Percentiles rank a stretch among this genome's conserved stretches.
Evolutionary conservation across 2,113 vertebrate genomes (phyloP).

Genomic region (Lycaon pictus): DNA sequence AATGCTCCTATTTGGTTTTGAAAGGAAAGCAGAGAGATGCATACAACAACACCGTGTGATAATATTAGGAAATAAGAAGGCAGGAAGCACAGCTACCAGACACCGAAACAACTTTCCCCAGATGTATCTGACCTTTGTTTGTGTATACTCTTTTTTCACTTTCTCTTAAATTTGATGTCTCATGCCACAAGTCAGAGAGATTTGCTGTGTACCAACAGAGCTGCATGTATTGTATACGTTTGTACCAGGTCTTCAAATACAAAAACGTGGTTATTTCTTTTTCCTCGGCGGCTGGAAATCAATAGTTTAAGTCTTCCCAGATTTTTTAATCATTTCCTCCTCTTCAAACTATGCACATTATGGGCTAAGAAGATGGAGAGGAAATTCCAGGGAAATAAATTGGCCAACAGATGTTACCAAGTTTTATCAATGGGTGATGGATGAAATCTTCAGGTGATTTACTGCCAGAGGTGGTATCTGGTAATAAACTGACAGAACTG

Average conservation of each 20-base stretch:
- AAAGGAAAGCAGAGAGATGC: constrained; percentile 46
- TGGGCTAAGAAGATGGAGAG: background rate
- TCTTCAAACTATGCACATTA: background rate
- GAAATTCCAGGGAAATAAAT: constrained; percentile 59
- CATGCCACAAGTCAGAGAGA: constrained; percentile 50
- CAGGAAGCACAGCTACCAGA: constrained; percentile 35
- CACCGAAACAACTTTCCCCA: constrained; percentile 60
- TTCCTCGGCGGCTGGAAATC: constrained; percentile 51
- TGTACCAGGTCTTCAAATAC: constrained; percentile 54
- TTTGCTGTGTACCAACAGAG: constrained; percentile 14
- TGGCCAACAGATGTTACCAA: constrained; percentile 42
- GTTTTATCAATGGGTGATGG: constrained; percentile 46
- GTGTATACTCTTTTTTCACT: constrained; percentile 52
- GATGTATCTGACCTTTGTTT: background rate
- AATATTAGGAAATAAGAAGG: constrained; percentile 46
- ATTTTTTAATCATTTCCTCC: constrained; percentile 68
- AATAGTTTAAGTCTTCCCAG: constrained; percentile 61
- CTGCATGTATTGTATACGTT: constrained; percentile 52
- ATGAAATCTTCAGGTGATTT: constrained; percentile 24
- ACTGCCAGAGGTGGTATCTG: background rate
- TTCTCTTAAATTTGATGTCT: constrained; percentile 40
- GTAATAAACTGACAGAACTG: background rate
- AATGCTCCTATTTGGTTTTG: constrained; percentile 12
- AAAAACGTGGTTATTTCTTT: constrained; percentile 45
- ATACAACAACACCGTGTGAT: background rate